Evolutionary conservation across 37 sponge, comb jelly and placozoan genomes (phyloP).

Genomic region (Haliclona indistincta): DNA sequence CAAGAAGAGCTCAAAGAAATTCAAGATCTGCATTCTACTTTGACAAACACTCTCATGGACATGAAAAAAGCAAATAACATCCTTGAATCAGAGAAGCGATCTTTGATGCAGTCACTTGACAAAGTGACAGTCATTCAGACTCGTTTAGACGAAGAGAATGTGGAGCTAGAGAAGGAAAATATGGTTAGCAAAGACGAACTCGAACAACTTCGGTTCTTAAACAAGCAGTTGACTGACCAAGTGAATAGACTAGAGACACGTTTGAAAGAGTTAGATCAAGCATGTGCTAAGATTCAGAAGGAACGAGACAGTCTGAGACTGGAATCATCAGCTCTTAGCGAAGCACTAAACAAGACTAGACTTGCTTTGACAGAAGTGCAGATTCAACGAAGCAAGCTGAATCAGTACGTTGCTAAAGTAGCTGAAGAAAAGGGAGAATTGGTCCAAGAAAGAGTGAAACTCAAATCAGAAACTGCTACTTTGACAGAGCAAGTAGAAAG

Average conservation of each 20-base stretch:
- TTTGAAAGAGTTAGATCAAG: constrained; percentile 4
- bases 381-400: constrained; percentile 62
- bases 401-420: constrained; percentile 40
- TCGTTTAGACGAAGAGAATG: constrained; percentile 44
- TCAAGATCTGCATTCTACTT: background rate
- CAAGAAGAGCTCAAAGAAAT: background rate
- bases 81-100: constrained; percentile 44
- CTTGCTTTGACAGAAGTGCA: constrained; percentile 54
- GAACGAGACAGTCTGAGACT: constrained; percentile 29
- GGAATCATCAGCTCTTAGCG: constrained; percentile 34
- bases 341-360: constrained; percentile 48
- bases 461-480: constrained; percentile 25
- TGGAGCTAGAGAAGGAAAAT: constrained; percentile 1
- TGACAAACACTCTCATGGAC: background rate
- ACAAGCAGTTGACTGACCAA: constrained; percentile 31
- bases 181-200: constrained; percentile 40
- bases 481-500: constrained; percentile 20
- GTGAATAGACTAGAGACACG: constrained; percentile 32
- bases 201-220: constrained; percentile 13
- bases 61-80: constrained; percentile 13
- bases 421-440: constrained; percentile 71
- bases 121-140: constrained; percentile 26
- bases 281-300: background rate
- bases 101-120: constrained; percentile 29
- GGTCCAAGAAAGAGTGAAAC: constrained; percentile 35